Evolutionary conservation across 2,113 vertebrate species (phyloP).

Genomic region (Hippotragus niger): DNA sequence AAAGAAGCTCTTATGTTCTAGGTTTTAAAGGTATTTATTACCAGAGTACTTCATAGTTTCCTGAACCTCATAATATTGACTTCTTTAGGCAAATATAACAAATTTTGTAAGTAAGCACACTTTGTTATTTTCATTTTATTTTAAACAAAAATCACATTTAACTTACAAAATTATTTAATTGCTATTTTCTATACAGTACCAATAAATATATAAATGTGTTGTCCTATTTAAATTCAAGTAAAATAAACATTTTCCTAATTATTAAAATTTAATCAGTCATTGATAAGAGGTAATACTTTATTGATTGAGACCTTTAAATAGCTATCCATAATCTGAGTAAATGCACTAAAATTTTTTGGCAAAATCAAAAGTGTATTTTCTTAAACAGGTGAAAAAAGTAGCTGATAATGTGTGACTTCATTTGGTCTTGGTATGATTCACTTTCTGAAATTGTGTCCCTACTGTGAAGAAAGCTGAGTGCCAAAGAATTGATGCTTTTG

Average conservation of each 20-base stretch:
- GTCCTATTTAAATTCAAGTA: not conserved
- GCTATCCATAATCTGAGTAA: not conserved
- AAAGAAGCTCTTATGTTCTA: not conserved
- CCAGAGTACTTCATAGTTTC: not conserved
- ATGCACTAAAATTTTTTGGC: not conserved
- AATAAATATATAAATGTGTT: not conserved
- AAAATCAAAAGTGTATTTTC: not conserved
- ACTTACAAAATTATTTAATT: not conserved
- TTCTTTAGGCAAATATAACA: not conserved
- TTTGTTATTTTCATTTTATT: not conserved
- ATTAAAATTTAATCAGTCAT: not conserved
- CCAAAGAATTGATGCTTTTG: too few relatives aligned
- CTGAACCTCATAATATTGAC: not conserved
- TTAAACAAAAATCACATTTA: not conserved
- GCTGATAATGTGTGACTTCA: not conserved
- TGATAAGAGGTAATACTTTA: not conserved
- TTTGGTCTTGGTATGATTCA: not conserved
- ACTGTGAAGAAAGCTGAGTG: too few relatives aligned
- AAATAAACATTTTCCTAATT: not conserved
- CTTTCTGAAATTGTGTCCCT: not conserved
- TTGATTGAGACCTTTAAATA: not conserved
- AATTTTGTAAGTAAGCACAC: not conserved
- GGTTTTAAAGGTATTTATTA: not conserved
- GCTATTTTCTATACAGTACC: not conserved
- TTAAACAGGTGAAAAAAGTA: not conserved